Evolutionary conservation across 1,140 invertebrate species (phyloP), one percentile per base, ranked within the genome.

Genomic region (Drosophila ohnishii): DNA sequence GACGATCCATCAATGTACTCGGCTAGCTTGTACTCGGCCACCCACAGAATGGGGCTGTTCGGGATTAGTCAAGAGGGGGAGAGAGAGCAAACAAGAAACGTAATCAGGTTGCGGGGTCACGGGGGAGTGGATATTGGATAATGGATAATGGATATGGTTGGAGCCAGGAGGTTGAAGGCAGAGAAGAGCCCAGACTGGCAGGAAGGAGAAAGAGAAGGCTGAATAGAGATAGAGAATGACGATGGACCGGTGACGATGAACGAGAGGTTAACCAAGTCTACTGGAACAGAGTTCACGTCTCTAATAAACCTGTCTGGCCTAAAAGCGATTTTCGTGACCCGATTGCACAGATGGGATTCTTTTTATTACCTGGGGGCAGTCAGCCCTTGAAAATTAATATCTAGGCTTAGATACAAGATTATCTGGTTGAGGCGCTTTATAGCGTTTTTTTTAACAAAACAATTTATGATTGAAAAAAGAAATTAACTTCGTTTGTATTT

Each of bases 11-110:
- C 95, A 66, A 94, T 92, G 92, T 96, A 96, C 50, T 93, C 91
- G 73, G 94, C 94, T 64, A 94, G 92, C 44, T 94, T 93, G 93
- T 96, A 96, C 44, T 95, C 94, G 1, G 95, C 94, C 65, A 97
- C 95, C 77, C 93, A 93, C 58, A 97, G 92, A 74, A 97, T 96
- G 32, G 96, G 96, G 91, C 96, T 97, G 73, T 22, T 70, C 48
- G 32, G 45, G n/a, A 55, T 35, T 58, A 64, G 14, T 40, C n/a
- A 44, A 25, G 57, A 34, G 50, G 59, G 72, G 47, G 47, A 75
- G 39, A 76, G 19, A 76, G 44, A 76, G 65, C 65, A 85, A 80
- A 85, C 69, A 53, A 81, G 82, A 85, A 74, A 70, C 73, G 70
- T 85, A 74, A 83, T 80, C 79, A 77, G 50, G 42, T 78, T 66